A percentile compares a stretch with the other conserved stretches of the same genome.
These are phyloP conservation scores for Aradus depressus DNA, from an alignment of 2,888 invertebrate species.

Conservation along the genomic window DNA sequence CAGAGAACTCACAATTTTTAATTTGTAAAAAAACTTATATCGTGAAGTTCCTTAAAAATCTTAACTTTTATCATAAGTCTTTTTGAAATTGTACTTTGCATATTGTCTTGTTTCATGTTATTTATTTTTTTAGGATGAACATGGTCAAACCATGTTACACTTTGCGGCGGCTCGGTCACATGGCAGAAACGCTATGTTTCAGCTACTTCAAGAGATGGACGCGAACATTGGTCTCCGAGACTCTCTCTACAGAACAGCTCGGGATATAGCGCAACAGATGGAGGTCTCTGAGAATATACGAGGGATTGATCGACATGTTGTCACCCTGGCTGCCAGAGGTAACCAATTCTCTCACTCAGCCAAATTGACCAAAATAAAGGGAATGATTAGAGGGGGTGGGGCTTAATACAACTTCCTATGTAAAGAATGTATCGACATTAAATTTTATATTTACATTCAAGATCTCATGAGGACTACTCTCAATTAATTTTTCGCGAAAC, in stretches of 20 bases:
- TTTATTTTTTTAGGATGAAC: conserved; percentile 55
- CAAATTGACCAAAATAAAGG: background rate
- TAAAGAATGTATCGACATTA: no score
- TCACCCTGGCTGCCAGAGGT: conserved; percentile 69
- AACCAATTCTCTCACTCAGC: conserved; percentile 19
- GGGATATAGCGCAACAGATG: conserved; percentile 73
- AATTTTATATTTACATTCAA: no score
- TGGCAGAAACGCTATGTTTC: conserved; percentile 65
- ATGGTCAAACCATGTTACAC: conserved; percentile 80
- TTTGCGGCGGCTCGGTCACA: conserved; percentile 76
- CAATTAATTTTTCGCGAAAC: no score
- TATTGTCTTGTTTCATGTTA: no score
- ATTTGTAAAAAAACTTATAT: no score
- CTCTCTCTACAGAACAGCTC: conserved; percentile 72
- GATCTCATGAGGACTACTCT: no score
- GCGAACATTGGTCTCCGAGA: conserved; percentile 72
- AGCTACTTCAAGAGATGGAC: conserved; percentile 66
- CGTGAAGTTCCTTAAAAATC: no score
- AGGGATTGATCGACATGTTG: conserved; percentile 70
- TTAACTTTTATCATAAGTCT: no score
- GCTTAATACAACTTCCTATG: background rate
- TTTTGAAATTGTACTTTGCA: no score
- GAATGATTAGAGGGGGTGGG: background rate
- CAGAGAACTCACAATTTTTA: no score
- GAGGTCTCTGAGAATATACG: conserved; percentile 65